These are phyloP conservation scores for Tylochromis polylepis DNA, from an alignment of 2,113 vertebrate species.

Conservation along the genomic window DNA sequence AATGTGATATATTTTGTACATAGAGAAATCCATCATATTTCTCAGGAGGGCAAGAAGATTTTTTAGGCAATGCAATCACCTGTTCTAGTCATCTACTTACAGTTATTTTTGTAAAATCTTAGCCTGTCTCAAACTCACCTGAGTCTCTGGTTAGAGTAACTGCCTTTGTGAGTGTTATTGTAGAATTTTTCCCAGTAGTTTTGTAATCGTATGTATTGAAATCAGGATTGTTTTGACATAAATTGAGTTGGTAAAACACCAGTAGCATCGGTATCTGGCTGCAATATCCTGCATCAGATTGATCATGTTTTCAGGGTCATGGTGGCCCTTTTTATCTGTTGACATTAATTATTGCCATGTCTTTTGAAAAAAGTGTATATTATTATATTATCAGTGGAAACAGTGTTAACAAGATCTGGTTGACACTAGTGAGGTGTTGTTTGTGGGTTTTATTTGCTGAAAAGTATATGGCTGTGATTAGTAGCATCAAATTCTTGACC, in stretches of 20 bases:
- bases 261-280: neutral
- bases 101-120: neutral
- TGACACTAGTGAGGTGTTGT: neutral
- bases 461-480: neutral
- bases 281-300: neutral
- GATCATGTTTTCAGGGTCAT: neutral
- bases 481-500: neutral
- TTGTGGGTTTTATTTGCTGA: neutral
- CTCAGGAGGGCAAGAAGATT: neutral
- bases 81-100: neutral
- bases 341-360: neutral
- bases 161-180: neutral
- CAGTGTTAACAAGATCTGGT: neutral
- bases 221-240: neutral
- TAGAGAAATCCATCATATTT: slow-evolving; percentile 4
- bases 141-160: neutral
- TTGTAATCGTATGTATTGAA: neutral
- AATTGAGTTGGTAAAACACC: neutral
- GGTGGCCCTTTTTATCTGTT: neutral
- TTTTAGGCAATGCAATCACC: neutral
- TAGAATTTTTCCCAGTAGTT: neutral
- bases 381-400: neutral
- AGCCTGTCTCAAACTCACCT: neutral
- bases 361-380: neutral
- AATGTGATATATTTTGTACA: slow-evolving; percentile 10